These are phyloP conservation scores for Griposia aprilina DNA, from an alignment of 2,888 invertebrate genomes.

Conservation along the genomic window DNA sequence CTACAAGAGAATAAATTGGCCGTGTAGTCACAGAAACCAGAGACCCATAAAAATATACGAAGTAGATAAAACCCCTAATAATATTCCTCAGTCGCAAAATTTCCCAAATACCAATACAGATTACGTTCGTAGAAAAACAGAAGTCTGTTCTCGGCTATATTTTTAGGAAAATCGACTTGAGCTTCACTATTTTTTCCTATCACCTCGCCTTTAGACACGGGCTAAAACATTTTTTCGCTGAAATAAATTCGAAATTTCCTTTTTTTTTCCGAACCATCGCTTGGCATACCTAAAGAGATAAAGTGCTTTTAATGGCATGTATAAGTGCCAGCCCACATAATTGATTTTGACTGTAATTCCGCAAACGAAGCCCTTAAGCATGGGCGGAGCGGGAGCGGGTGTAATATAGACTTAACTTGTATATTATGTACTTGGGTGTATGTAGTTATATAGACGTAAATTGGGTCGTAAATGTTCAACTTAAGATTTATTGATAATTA, in stretches of 20 bases:
- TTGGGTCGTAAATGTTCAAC: conserved; percentile 59
- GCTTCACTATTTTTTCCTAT: conserved; percentile 49
- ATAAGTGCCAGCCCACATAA: conserved; percentile 70
- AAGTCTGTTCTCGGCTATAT: conserved; percentile 28
- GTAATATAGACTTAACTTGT: conserved; percentile 49
- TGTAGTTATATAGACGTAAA: conserved; percentile 47
- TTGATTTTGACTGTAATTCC: conserved; percentile 73
- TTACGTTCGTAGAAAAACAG: conserved; percentile 43
- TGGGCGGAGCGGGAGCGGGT: conserved; percentile 60
- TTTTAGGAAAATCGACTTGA: conserved; percentile 53
- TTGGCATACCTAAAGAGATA: conserved; percentile 69
- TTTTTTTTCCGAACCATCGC: conserved; percentile 65
- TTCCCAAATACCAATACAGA: conserved; percentile 44
- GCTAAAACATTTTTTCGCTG: conserved; percentile 58
- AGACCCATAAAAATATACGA: neutral
- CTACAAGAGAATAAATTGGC: neutral
- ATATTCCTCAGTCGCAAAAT: conserved; percentile 23
- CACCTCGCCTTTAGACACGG: conserved; percentile 30
- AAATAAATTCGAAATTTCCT: conserved; percentile 62
- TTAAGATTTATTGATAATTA: conserved; percentile 60
- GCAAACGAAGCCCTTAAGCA: conserved; percentile 62
- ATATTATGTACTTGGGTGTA: conserved; percentile 29
- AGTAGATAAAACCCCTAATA: conserved; percentile 23
- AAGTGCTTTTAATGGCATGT: conserved; percentile 73
- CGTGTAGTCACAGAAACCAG: neutral